These are phyloP conservation scores for Clarias platycephalus DNA, from an alignment of 2,797 vertebrate species.

Conservation along the genomic window DNA sequence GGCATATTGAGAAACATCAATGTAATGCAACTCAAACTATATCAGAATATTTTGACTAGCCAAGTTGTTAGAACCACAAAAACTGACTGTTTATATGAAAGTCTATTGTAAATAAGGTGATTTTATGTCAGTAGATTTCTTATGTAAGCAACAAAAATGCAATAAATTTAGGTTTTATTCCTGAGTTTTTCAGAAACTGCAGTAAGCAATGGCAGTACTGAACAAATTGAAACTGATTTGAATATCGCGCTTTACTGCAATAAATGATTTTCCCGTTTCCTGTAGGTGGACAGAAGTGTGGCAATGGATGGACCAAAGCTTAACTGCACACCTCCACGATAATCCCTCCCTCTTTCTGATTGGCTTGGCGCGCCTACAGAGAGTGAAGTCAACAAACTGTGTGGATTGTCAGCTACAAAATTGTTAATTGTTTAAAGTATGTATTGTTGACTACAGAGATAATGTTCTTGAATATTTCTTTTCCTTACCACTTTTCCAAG, in stretches of 20 bases:
- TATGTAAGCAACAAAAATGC: not conserved
- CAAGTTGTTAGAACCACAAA: not conserved
- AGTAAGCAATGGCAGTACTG: not conserved
- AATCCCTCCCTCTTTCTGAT: conserved; percentile 64
- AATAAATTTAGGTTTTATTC: not conserved
- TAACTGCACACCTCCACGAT: conserved; percentile 70
- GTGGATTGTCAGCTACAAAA: not conserved
- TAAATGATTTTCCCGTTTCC: conserved; percentile 33
- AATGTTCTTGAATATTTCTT: not conserved
- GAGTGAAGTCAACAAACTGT: conserved; percentile 40
- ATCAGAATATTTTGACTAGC: not conserved
- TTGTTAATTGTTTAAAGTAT: not conserved
- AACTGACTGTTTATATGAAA: not conserved
- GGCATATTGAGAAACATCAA: not conserved
- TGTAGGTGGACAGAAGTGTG: conserved; percentile 69
- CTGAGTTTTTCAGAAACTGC: not conserved
- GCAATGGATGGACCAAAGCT: conserved; percentile 67
- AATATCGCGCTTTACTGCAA: not conserved
- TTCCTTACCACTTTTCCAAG: not conserved
- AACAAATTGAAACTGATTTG: not conserved
- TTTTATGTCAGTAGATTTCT: not conserved
- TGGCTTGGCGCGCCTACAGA: conserved; percentile 66
- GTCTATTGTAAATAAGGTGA: not conserved
- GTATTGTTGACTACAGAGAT: not conserved
- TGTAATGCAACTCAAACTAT: not conserved